Percentiles rank a stretch among this genome's conserved stretches.
These are phyloP conservation scores for Patiria pectinifera DNA, from an alignment of 53 echinoderm and acorn worm genomes.

Conservation along the genomic window DNA sequence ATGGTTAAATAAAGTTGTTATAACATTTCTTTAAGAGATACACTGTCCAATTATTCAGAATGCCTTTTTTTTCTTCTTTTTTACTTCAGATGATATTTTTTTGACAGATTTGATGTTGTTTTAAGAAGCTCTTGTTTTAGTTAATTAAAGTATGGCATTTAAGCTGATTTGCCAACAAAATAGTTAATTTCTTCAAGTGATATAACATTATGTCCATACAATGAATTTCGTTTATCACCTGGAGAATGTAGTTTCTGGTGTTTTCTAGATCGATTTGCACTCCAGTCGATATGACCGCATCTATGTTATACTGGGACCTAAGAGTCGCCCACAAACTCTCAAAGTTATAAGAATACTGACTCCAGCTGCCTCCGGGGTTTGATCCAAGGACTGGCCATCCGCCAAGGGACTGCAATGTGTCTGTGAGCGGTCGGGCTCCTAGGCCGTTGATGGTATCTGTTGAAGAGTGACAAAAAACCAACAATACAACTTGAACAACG, in stretches of 20 bases:
- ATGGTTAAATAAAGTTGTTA: too few relatives aligned
- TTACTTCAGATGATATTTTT: too few relatives aligned
- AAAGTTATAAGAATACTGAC: background rate
- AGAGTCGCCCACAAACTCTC: background rate
- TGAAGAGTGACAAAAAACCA: too few relatives aligned
- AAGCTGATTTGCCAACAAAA: too few relatives aligned
- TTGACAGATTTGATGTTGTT: too few relatives aligned
- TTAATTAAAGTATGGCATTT: too few relatives aligned
- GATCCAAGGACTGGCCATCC: conserved; percentile 92
- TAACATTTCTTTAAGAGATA: too few relatives aligned
- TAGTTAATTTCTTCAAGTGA: too few relatives aligned
- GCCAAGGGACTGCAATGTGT: conserved; percentile 65
- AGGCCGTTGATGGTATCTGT: conserved; percentile 43
- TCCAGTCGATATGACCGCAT: background rate
- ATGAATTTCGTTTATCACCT: background rate
- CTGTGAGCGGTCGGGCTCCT: conserved; percentile 70
- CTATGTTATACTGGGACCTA: background rate
- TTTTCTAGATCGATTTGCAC: background rate
- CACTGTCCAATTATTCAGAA: too few relatives aligned
- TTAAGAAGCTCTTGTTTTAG: too few relatives aligned
- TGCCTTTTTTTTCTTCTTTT: too few relatives aligned
- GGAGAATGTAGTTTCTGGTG: background rate
- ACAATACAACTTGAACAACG: too few relatives aligned
- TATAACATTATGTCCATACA: background rate
- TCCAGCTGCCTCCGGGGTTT: conserved; percentile 66